Conservation (phyloP, 2,888 invertebrate genomes). For the Cerastis leucographa region DNA sequence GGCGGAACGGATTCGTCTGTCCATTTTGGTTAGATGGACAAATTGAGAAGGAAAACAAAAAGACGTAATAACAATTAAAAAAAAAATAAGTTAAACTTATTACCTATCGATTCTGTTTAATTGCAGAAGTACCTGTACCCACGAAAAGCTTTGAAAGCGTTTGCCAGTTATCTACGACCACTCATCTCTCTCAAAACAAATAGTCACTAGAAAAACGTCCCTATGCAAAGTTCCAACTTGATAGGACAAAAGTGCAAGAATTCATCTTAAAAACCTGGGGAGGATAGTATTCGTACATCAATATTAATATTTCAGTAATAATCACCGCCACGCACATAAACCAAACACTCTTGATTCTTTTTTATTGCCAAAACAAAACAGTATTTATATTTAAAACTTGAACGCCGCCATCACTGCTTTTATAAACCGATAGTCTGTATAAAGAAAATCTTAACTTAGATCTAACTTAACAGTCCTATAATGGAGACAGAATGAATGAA, state of each 20-base stretch:
- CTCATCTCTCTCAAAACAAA: too few relatives aligned
- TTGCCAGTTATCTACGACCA: too few relatives aligned
- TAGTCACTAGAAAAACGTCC: too few relatives aligned
- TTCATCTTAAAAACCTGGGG: neutral
- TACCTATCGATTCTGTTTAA: too few relatives aligned
- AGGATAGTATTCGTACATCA: too few relatives aligned
- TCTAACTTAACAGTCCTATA: neutral
- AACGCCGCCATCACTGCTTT: neutral
- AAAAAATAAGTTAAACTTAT: too few relatives aligned
- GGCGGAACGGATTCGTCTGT: slow-evolving; percentile 43
- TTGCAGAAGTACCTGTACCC: too few relatives aligned
- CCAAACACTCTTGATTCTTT: neutral
- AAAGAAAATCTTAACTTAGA: neutral
- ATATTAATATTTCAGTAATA: too few relatives aligned
- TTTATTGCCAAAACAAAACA: neutral
- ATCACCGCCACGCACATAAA: neutral
- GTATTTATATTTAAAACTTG: neutral
- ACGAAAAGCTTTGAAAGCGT: too few relatives aligned
- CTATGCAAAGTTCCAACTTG: too few relatives aligned
- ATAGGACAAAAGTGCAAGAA: neutral
- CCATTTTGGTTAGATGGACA: slow-evolving; percentile 5
- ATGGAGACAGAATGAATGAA: neutral
- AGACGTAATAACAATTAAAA: too few relatives aligned
- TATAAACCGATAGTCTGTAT: neutral
- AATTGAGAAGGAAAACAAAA: slow-evolving; percentile 6